Conservation (phyloP, 2,797 vertebrate species). For the Bryconaethiops microstoma region DNA sequence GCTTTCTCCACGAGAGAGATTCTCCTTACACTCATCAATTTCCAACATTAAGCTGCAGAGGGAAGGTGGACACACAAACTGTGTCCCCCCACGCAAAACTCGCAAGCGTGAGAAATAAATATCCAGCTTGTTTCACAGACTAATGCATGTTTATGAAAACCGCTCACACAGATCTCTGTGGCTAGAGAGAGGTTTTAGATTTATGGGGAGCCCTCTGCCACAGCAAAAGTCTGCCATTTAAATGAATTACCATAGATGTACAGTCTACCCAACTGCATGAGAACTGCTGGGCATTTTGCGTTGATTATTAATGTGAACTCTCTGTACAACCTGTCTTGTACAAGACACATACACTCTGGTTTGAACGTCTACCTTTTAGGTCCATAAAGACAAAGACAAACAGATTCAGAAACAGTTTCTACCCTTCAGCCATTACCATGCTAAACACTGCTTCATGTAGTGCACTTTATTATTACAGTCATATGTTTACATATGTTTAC, state of each 20-base stretch:
- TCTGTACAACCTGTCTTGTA: neutral
- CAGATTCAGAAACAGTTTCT: too few relatives aligned
- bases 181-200: conserved; percentile 3
- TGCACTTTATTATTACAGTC: too few relatives aligned
- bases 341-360: too few relatives aligned
- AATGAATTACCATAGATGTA: conserved; percentile 32
- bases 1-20: neutral
- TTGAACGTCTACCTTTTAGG: too few relatives aligned
- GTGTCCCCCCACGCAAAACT: neutral
- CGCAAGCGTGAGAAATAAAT: conserved; percentile 9
- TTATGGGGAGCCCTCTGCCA: neutral
- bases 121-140: neutral
- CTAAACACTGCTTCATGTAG: too few relatives aligned
- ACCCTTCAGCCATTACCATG: too few relatives aligned
- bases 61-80: neutral
- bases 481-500: too few relatives aligned
- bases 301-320: conserved; percentile 9
- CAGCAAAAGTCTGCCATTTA: conserved; percentile 16
- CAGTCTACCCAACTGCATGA: neutral
- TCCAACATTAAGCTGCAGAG: neutral
- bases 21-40: neutral
- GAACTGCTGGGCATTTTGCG: neutral
- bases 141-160: conserved; percentile 20
- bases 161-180: neutral
- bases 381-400: too few relatives aligned